Evolutionary conservation across 2,888 invertebrate genomes (phyloP).

Genomic region (Nasonovia ribisnigri): DNA sequence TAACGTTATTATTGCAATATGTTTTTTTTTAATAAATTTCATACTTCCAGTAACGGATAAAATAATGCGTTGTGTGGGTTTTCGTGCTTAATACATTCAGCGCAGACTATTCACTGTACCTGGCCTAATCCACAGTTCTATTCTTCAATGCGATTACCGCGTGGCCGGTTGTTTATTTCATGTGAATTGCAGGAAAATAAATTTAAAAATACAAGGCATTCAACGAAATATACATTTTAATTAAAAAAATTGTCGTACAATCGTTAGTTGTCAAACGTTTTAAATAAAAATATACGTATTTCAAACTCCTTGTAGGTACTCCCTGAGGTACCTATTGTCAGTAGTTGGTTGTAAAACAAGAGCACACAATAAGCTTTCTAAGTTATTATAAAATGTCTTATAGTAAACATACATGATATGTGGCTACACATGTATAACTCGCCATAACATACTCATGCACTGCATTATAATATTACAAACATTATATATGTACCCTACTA

Average conservation of each 20-base stretch:
- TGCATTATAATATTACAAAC: neutral
- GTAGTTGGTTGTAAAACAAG: neutral
- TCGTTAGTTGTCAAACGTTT: neutral
- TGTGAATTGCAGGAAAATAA: neutral
- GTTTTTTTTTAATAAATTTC: neutral
- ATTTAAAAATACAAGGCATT: neutral
- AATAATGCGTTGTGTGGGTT: neutral
- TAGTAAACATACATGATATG: neutral
- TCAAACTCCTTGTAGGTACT: neutral
- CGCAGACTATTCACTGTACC: neutral
- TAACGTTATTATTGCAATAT: neutral
- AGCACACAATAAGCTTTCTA: neutral
- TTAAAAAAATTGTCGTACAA: neutral
- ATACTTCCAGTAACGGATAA: neutral
- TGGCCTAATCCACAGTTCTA: neutral
- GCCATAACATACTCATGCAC: neutral
- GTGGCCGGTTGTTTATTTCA: neutral
- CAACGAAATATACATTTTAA: neutral
- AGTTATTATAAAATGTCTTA: neutral
- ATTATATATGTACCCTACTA: neutral
- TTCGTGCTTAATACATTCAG: neutral
- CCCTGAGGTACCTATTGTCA: too few relatives aligned
- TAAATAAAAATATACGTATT: neutral
- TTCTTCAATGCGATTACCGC: neutral
- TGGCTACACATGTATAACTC: neutral